Evolutionary conservation across 2,888 invertebrate species (phyloP).

Genomic region (Pseudococcus viburni): DNA sequence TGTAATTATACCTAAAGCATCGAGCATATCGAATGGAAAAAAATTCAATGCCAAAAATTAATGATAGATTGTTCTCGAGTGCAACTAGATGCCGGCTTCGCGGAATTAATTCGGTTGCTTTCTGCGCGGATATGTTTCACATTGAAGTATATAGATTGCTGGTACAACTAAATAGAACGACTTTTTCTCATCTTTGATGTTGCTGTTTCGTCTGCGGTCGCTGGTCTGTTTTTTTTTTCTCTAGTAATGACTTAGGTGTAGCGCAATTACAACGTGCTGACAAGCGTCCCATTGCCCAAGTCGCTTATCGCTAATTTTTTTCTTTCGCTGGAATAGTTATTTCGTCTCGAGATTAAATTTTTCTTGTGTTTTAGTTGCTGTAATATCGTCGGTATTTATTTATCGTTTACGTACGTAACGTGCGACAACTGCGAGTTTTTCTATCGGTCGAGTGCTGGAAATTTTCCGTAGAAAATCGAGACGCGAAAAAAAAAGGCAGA

Average conservation of each 20-base stretch:
- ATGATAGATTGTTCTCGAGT: conserved; percentile 37
- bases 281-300: conserved; percentile 27
- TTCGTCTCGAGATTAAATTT: not conserved
- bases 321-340: not conserved
- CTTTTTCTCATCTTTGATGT: conserved; percentile 47
- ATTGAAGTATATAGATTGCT: conserved; percentile 53
- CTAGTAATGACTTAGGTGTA: conserved; percentile 55
- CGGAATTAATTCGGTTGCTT: conserved; percentile 48
- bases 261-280: conserved; percentile 57
- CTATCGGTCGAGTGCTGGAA: not conserved
- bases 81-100: conserved; percentile 16
- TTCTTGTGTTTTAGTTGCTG: not conserved
- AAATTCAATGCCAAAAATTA: conserved; percentile 52
- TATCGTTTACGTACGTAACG: not conserved
- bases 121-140: conserved; percentile 32
- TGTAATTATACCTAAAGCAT: not conserved
- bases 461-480: not conserved
- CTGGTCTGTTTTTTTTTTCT: conserved; percentile 45
- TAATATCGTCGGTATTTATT: not conserved
- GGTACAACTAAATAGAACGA: conserved; percentile 43
- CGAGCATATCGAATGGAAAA: conserved; percentile 16
- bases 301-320: conserved; percentile 2
- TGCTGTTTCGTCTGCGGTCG: conserved; percentile 49
- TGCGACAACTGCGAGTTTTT: not conserved
- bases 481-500: not conserved